Conservation (phyloP, 2,113 vertebrate species). For the Pygoscelis adeliae region DNA sequence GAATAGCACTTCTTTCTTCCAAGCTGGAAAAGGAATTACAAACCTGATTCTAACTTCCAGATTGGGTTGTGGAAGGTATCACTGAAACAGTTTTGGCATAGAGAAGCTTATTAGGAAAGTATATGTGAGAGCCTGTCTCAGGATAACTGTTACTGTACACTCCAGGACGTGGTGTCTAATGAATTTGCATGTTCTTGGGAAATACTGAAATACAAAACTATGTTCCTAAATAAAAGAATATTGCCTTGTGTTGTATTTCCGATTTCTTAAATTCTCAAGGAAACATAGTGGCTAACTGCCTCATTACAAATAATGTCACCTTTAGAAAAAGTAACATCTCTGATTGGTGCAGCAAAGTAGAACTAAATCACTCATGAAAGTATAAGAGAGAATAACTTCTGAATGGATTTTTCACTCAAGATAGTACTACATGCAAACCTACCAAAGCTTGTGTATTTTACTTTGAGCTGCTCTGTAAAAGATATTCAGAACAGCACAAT, state of each 20-base stretch:
- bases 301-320: background rate
- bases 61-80: background rate
- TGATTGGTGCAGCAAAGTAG: background rate
- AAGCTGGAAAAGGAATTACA: background rate
- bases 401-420: background rate
- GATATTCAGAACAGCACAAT: background rate
- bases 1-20: background rate
- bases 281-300: background rate
- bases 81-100: background rate
- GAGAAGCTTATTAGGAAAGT: background rate
- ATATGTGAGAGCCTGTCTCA: background rate
- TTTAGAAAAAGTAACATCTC: background rate
- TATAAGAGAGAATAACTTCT: background rate
- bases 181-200: background rate
- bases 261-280: background rate
- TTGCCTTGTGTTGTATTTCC: background rate
- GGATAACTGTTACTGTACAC: background rate
- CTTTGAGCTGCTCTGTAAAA: slow-evolving; percentile 30
- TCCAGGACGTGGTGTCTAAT: background rate
- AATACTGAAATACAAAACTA: background rate
- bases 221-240: background rate
- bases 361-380: background rate
- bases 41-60: background rate
- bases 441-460: background rate
- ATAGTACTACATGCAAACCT: background rate